Evolutionary conservation across 2,888 invertebrate species (phyloP).

Genomic region (Lottia scabra): DNA sequence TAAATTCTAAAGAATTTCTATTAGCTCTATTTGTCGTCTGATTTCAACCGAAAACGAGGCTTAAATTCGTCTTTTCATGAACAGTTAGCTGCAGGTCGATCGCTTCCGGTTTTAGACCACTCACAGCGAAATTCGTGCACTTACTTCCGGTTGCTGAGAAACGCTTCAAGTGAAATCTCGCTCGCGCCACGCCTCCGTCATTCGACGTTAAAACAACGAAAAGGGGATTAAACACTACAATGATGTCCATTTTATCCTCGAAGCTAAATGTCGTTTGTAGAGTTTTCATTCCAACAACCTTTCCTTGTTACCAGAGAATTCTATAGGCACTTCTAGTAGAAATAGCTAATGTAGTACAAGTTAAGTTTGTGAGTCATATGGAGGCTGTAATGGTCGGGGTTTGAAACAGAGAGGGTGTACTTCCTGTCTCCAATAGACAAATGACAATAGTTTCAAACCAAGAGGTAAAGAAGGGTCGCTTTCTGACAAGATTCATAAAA

Average conservation of each 20-base stretch:
- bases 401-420: no score
- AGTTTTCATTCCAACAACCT: background rate
- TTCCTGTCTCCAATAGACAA: no score
- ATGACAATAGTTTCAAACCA: background rate
- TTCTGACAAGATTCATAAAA: background rate
- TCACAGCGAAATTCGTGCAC: background rate
- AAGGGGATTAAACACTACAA: background rate
- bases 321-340: background rate
- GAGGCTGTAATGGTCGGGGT: background rate
- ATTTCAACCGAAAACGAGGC: background rate
- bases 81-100: background rate
- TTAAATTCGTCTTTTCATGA: background rate
- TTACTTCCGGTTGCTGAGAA: background rate
- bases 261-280: background rate
- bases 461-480: background rate
- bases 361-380: background rate
- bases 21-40: conserved; percentile 1
- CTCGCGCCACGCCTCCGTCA: background rate
- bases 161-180: background rate
- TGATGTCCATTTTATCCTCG: background rate
- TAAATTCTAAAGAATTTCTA: background rate
- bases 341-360: conserved; percentile 1
- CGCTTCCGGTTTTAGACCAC: conserved; percentile 5
- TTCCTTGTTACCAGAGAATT: background rate
- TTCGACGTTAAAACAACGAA: background rate